Evolutionary conservation across 2,113 vertebrate species (phyloP).

Genomic region (Oreamnos americanus): DNA sequence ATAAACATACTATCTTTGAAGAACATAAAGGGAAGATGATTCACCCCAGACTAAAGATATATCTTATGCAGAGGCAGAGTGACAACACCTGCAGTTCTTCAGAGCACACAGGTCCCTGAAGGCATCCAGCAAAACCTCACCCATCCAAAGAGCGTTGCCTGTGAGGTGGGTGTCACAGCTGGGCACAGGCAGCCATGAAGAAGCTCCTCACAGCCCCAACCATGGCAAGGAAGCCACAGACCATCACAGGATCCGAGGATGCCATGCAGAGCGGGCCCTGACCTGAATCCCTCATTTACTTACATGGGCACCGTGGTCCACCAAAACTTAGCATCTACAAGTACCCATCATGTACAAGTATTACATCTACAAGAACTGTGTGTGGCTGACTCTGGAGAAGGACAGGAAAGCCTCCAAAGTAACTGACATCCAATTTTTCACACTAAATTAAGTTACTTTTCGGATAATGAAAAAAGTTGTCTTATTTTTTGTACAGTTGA

Average conservation of each 20-base stretch:
- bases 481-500: not conserved
- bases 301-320: no score
- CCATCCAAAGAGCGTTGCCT: not conserved
- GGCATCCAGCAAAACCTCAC: accelerated
- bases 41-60: not conserved
- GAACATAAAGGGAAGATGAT: not conserved
- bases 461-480: not conserved
- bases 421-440: not conserved
- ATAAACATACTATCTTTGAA: conserved; percentile 18
- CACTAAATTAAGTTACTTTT: not conserved
- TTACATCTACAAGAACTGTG: not conserved
- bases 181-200: not conserved
- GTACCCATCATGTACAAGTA: not conserved
- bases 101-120: not conserved
- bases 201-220: not conserved
- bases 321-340: not conserved
- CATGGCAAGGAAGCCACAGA: not conserved
- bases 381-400: not conserved
- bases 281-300: not conserved
- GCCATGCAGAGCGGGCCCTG: not conserved
- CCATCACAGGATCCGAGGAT: not conserved
- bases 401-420: not conserved
- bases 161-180: not conserved
- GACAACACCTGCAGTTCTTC: not conserved
- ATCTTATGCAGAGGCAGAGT: not conserved